Evolutionary conservation across 2,888 invertebrate genomes (phyloP), one percentile per base, ranked within the genome.

Genomic region (Thymelicus sylvestris): DNA sequence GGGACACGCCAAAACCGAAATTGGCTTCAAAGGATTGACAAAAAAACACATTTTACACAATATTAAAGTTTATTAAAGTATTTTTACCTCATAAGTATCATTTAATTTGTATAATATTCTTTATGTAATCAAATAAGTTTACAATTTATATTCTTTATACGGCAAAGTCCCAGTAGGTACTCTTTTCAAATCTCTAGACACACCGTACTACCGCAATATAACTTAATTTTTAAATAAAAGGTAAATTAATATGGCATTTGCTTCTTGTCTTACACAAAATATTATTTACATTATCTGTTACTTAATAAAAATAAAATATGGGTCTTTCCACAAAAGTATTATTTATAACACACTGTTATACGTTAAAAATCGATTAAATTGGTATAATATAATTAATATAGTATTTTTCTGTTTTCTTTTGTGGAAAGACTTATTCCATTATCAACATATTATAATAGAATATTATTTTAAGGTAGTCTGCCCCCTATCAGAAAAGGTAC

Each of bases 201-300:
- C 38, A 64, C 10, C 24, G 47, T 48, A 60, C 13, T 50, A 50
- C 60, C 44, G 44, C 47, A 61, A 59, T 61, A 66, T 62, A 69
- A 55, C 65, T 71, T 71, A 66, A 55, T 61, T 71, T 66, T 71
- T 71, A 66, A 71, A 71, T 66, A 71, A 50, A 66, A 71, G 71
- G 66, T 71, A 71, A 71, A 84, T 81, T 93, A 93, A 93, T 93
- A 93, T 93, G 93, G 93, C 93, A 91, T 90, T 91, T 84, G 71
- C 66, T 71, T 71, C 60, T 62, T 62, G 65, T 66, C 71, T 71
- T 71, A 31, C 8, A 50, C 7, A 52, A 44, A 66, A 55, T 71
- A 71, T 71, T 71, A 71, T 71, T 71, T 71, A 71, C 66, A 71
- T 71, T 60, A 70, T 64, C 59, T 48, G 69, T 70, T 60, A 64